These are phyloP conservation scores for Scomberomorus guttatus DNA, from an alignment of 2,797 vertebrate genomes.

Conservation along the genomic window DNA sequence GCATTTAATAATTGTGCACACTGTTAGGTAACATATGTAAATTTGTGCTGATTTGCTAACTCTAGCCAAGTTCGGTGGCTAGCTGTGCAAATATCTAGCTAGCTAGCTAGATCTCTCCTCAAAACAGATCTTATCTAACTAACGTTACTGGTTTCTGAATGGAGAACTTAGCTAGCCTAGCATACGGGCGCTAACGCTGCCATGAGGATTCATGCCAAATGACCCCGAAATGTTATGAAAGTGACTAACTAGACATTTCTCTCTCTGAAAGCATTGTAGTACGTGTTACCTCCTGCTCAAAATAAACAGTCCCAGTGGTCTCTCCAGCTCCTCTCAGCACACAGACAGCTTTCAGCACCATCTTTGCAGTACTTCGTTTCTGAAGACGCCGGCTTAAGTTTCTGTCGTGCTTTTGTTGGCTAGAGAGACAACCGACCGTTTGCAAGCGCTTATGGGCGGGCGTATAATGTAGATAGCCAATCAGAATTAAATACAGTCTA, in stretches of 20 bases:
- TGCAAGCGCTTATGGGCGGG: constrained; percentile 24
- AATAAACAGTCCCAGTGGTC: constrained; percentile 80
- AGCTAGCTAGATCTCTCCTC: not conserved
- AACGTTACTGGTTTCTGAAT: not conserved
- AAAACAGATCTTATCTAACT: not conserved
- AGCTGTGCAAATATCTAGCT: not conserved
- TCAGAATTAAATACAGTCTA: not conserved
- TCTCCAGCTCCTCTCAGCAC: constrained; percentile 84
- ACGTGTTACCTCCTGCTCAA: constrained; percentile 82
- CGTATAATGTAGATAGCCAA: constrained; percentile 35
- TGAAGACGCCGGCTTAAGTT: not conserved
- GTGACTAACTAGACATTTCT: fast-evolving
- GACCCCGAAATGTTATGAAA: not conserved
- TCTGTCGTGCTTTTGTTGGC: not conserved
- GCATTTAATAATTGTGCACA: not conserved
- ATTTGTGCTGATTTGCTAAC: not conserved
- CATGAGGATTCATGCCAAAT: not conserved
- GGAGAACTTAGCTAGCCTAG: constrained; percentile 51
- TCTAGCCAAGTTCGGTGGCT: fast-evolving
- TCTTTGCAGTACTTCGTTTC: constrained; percentile 38
- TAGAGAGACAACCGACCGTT: not conserved
- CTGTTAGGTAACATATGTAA: not conserved
- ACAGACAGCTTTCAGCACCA: constrained; percentile 85
- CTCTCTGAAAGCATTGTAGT: fast-evolving
- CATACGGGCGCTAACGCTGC: constrained; percentile 1